Conservation (phyloP, 2,113 vertebrate genomes). For the Triplophysa rosa region DNA sequence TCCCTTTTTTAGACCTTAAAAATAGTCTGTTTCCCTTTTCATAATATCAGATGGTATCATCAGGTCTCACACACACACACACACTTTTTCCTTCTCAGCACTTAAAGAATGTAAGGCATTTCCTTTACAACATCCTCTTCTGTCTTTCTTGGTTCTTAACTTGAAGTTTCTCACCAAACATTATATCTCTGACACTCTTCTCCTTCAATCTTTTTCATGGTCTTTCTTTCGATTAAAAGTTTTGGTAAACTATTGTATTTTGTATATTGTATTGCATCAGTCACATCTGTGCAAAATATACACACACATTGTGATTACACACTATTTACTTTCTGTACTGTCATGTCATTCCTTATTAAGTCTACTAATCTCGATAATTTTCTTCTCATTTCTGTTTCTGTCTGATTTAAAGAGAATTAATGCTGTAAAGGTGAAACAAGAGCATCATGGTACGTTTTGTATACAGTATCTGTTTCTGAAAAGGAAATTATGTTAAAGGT, state of each 20-base stretch:
- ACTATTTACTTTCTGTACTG: background rate
- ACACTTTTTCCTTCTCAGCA: background rate
- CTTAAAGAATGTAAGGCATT: conserved; percentile 20
- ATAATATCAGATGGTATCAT: background rate
- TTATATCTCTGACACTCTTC: background rate
- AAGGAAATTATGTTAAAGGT: too few species aligned
- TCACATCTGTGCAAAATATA: background rate
- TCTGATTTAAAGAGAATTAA: too few species aligned
- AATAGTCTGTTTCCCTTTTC: too few species aligned
- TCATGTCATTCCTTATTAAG: background rate
- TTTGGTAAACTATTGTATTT: background rate
- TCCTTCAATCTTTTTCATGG: background rate
- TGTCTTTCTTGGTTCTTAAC: background rate
- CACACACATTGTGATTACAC: background rate
- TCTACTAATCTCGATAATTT: too few species aligned
- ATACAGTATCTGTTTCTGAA: too few species aligned
- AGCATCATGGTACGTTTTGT: too few species aligned
- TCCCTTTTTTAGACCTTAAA: too few species aligned
- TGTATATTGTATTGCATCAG: too few species aligned
- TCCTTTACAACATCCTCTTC: background rate
- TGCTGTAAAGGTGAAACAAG: too few species aligned
- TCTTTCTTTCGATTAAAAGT: background rate
- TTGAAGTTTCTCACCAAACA: too few species aligned
- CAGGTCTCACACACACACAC: background rate
- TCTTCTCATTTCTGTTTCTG: too few species aligned